A percentile compares a stretch with the other conserved stretches of the same genome.
Conservation (phyloP, 2,888 invertebrate genomes). For the Pecten maximus region DNA sequence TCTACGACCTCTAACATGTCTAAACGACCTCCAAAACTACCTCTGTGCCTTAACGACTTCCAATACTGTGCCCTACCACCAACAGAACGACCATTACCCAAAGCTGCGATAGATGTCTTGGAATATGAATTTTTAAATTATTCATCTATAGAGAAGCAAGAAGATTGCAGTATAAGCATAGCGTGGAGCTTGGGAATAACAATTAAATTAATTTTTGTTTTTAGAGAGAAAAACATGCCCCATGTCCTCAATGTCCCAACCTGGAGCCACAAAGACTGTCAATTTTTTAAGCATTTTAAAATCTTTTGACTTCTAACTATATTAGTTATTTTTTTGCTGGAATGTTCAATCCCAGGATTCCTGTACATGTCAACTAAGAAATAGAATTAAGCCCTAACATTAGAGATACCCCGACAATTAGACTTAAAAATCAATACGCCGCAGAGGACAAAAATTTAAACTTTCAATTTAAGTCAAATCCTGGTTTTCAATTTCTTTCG, state of each 20-base stretch:
- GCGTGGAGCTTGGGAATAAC: background rate
- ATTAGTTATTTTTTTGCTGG: slow-evolving; percentile 1
- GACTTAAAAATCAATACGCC: background rate
- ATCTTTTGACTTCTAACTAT: slow-evolving; percentile 4
- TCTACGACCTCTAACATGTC: background rate
- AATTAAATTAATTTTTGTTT: slow-evolving; percentile 31
- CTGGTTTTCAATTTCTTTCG: slow-evolving; percentile 26
- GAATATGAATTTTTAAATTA: slow-evolving; percentile 20
- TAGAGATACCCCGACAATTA: slow-evolving; percentile 26
- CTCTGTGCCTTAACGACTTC: background rate
- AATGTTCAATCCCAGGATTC: background rate
- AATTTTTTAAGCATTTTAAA: slow-evolving; percentile 4
- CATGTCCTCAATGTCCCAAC: background rate
- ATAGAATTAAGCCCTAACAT: background rate
- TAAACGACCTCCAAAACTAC: slow-evolving; percentile 1
- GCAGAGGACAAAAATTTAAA: background rate
- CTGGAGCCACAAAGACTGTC: slow-evolving; percentile 28
- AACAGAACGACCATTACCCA: background rate
- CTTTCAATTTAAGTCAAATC: slow-evolving; percentile 35
- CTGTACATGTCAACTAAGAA: slow-evolving; percentile 27
- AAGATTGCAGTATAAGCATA: slow-evolving; percentile 20
- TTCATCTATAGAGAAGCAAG: background rate
- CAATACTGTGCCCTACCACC: background rate
- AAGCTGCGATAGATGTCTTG: background rate
- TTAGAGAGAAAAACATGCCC: background rate